Percentiles rank a stretch among this genome's conserved stretches.
phyloP scores from a whole-genome alignment of 2,113 vertebrate genomes.

The Oostethus manadensis region DNA sequence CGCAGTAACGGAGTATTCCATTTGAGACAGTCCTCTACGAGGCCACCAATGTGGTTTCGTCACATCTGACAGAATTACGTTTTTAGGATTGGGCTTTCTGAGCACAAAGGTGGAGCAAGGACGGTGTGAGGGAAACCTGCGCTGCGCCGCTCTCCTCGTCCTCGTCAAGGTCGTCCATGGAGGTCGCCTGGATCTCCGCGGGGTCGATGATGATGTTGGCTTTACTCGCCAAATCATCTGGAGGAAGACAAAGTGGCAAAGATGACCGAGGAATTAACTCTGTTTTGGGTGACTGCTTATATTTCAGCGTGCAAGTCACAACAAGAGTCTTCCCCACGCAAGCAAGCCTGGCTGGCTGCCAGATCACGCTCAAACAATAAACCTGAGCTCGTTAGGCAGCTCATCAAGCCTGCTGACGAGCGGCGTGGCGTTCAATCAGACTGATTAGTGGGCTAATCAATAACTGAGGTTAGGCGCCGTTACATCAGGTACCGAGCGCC shows the following conservation, averaged over 20 bases:
- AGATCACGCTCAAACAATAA: no score
- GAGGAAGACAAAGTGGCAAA: not conserved
- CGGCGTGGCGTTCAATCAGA: constrained; percentile 7
- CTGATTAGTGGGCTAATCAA: constrained; percentile 20
- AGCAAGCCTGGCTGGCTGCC: no score
- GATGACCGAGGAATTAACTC: no score
- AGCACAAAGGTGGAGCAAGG: not conserved
- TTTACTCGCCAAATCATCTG: constrained; percentile 90
- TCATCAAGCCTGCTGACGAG: not conserved
- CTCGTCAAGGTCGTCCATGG: constrained; percentile 96
- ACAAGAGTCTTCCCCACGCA: no score
- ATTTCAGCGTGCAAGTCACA: no score
- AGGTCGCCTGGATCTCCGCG: constrained; percentile 84
- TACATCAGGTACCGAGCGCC: constrained; percentile 10
- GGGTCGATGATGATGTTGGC: constrained; percentile 94
- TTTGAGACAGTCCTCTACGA: no score
- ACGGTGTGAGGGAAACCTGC: constrained; percentile 68
- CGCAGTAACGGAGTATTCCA: no score
- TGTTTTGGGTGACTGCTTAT: no score
- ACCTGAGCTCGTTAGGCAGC: constrained; percentile 1
- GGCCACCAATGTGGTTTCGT: no score
- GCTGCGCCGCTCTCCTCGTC: constrained; percentile 82
- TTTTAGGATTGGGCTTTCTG: not conserved
- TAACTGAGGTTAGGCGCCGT: constrained; percentile 5
- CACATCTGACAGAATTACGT: no score